Evolutionary conservation across 2,113 vertebrate genomes (phyloP).

Genomic region (Brachypteracias leptosomus): DNA sequence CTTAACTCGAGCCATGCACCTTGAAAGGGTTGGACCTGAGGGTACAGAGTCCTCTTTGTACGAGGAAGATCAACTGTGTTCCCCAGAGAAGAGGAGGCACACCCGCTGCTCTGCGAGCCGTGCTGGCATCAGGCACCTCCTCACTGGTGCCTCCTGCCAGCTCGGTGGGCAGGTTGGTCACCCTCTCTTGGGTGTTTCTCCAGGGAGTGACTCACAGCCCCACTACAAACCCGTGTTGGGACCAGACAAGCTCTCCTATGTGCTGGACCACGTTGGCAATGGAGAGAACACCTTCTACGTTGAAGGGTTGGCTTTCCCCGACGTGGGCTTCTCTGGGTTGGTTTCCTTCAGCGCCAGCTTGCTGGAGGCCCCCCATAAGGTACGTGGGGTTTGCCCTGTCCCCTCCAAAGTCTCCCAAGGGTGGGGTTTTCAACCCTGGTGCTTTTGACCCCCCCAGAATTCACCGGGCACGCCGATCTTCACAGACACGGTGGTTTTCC

Average conservation of each 20-base stretch:
- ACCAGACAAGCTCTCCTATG: conserved; percentile 56
- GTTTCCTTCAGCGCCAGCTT: conserved; percentile 81
- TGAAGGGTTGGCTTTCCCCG: conserved; percentile 87
- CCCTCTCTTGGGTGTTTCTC: background rate
- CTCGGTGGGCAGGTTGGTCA: background rate
- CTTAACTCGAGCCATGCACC: background rate
- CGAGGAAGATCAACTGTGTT: background rate
- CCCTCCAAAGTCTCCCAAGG: accelerated
- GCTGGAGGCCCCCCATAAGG: conserved; percentile 70
- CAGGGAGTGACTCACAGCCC: conserved; percentile 8
- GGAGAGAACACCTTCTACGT: conserved; percentile 76
- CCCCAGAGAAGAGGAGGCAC: background rate
- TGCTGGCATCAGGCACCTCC: background rate
- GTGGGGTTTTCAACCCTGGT: accelerated
- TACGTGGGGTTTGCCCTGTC: background rate
- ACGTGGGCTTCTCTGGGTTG: conserved; percentile 80
- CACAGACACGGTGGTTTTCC: conserved; percentile 86
- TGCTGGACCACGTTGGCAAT: conserved; percentile 66
- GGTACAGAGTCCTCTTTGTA: background rate
- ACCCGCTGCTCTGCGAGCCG: background rate
- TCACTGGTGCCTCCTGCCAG: background rate
- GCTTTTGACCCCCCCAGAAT: conserved; percentile 36
- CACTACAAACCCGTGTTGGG: conserved; percentile 76
- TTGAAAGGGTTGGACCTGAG: conserved; percentile 13
- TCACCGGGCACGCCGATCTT: conserved; percentile 81